Base-by-base conservation (phyloP, 2,113 vertebrate genomes). In the Pampusana beccarii region DNA sequence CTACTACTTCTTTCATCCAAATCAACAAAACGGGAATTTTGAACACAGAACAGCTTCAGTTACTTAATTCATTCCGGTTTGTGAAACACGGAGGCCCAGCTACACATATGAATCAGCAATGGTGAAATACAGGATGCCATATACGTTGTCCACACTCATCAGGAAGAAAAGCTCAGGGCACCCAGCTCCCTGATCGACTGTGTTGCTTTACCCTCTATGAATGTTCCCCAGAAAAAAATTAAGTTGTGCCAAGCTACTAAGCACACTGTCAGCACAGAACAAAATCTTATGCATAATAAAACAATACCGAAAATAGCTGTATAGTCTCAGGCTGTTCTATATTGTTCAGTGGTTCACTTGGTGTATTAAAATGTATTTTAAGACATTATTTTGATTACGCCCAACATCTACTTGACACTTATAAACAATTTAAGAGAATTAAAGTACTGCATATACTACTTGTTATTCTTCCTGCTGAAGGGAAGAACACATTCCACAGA, bases 281-380 rank as follows among this genome's bases (percentile, higher is more conserved):
- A 77, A 79, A 80, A 64, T 57, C 16, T 40, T 66, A 53, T 1
- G 5, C 13, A 14, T 56, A 72, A 65, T 56, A 74, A 74, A 83
- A 90, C 17, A 88, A 40, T 85, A 88, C 38, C 53, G 79, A 88
- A 92, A 95, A 84, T 50, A 40, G 3, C 15, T 46, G 2, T 46
- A 62, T 28, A 78, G n/a, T 58, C 21, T 94, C 81, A 26, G 23
- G 16, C 15, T 72, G 58, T 48, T 84, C 61, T 57, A 31, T 54
- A 61, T 38, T 57, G 57, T 65, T 92, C 62, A 87, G 0, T 62
- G 24, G 57, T 77, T 75, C 42, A 33, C 16, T 29, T 61, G 38
- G n/a, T 62, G 40, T n/a, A 88, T 60, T 75, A 93, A 90, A 95
- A 75, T 72, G n/a, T 67, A 69, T 86, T 92, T 90, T 74, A 75